Evolutionary conservation across 2,888 invertebrate genomes (phyloP), one percentile per base, ranked within the genome.

Genomic region (Noctua fimbriata): DNA sequence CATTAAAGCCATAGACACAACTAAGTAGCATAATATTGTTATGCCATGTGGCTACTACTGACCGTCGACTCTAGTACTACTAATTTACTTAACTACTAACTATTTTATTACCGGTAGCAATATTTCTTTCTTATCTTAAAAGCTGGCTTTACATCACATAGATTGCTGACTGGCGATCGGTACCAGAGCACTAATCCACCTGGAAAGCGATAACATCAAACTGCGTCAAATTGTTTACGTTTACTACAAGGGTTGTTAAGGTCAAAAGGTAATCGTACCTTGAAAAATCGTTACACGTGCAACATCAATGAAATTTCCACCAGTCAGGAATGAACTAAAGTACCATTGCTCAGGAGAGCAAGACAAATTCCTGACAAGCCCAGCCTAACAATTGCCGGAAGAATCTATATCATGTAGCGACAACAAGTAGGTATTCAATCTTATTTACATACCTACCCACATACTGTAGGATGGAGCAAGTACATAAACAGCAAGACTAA

Each of bases 121-220:
- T 63, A 82, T 83, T 63, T 82, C 55, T 69, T 84, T 81, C 78
- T 84, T 81, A 81, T 81, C 84, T 78, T 47, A 78, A 63, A 69
- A 55, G 84, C 80, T 81, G 78, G 80, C 60, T 80, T 52, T 47
- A 69, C 84, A 52, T 47, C 80, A 73, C 72, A 65, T 71, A 67
- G 52, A 78, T 72, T 79, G 60, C 72, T 49, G 86, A 76, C 77
- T 52, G 83, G 69, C 44, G 60, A 55, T 55, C 44, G 36, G 49
- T 81, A 70, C 63, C 73, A 73, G 24, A 69, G 44, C 18, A 66
- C 44, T 86, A 74, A 70, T 73, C 81, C 74, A 86, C 71, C 85
- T 84, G 84, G 47, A 69, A 81, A 84, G 44, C 63, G 82, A 85
- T 81, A 85, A 85, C 81, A 69, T 69, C 69, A 84, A 81, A 73